Base-by-base conservation (phyloP, 2,113 vertebrate species). In the Noctilio leporinus region DNA sequence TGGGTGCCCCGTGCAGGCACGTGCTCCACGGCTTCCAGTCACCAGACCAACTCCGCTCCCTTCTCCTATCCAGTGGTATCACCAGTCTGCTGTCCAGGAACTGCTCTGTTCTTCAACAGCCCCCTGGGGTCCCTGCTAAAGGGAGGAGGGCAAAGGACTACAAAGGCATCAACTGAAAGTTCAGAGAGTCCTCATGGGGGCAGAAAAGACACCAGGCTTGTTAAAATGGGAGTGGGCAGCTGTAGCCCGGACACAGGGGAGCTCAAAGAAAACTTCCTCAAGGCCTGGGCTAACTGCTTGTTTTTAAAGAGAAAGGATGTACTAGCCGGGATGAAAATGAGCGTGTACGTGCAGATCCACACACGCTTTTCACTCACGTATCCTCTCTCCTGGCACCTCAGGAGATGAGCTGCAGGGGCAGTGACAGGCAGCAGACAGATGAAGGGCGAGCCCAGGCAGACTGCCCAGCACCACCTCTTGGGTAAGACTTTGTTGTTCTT, bases 51-150 rank as follows among this genome's bases (percentile, higher is more conserved):
- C 45, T 38, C 8, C 10, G 43, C 26, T 77, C 62, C 22, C n/a
- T 49, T 70, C 70, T 33, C 33, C 98, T 96, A 95, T 97, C 28
- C 98, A 98, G 98, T 98, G 98, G 98, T 97, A 97, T 98, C 98
- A 98, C 98, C 97, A 98, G 99, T 99, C 98, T 98, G 98, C 97
- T 98, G 97, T 97, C 92, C 78, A 98, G 98, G 98, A 98, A 97
- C 98, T 97, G 98, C 98, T 98, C 98, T 99, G 98, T 99, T 98
- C 98, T 99, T 99, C 99, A 99, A 98, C 98, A 98, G 98, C 98
- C 98, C 98, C 98, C 98, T 51, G 83, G 96, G 98, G 97, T 86
- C 96, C 94, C 96, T 72, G 95, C 81, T 26, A 45, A 24, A 26
- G 33, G 51, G 26, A 95, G 28, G 26, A 49, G 19, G 75, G 30